Percentiles rank a stretch among this genome's conserved stretches.
Conservation (phyloP, 2,113 vertebrate genomes). For the Tetraodon nigroviridis region DNA sequence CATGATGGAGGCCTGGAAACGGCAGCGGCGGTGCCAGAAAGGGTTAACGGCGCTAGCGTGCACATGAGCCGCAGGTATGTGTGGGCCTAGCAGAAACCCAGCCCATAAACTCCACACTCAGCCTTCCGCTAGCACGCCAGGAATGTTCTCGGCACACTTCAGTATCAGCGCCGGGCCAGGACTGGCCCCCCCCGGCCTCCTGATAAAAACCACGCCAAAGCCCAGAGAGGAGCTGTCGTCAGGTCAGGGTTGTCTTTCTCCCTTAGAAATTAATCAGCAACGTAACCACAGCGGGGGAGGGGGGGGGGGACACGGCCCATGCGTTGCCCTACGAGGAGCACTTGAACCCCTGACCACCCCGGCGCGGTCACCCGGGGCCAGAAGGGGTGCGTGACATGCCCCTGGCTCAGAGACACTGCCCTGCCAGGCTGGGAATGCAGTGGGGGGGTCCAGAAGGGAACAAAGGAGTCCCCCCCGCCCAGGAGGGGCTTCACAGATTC, state of each 20-base stretch:
- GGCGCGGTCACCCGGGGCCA: slow-evolving; percentile 43
- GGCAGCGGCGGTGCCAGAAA: slow-evolving; percentile 17
- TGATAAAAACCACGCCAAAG: slow-evolving; percentile 14
- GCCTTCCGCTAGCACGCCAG: slow-evolving; percentile 43
- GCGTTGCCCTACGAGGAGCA: slow-evolving; percentile 54
- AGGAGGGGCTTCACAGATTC: slow-evolving; percentile 56
- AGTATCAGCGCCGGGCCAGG: slow-evolving; percentile 25
- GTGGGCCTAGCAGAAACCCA: slow-evolving; percentile 47
- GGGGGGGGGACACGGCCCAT: slow-evolving; percentile 19
- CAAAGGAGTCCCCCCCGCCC: slow-evolving; percentile 54
- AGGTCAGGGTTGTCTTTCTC: slow-evolving; percentile 42
- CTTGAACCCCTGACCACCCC: slow-evolving; percentile 66
- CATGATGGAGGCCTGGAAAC: background rate
- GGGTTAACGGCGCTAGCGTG: slow-evolving; percentile 34
- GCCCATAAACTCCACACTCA: slow-evolving; percentile 54
- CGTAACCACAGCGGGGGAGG: slow-evolving; percentile 22
- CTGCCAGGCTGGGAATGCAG: slow-evolving; percentile 68
- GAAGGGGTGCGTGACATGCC: slow-evolving; percentile 59
- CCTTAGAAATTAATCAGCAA: slow-evolving; percentile 55
- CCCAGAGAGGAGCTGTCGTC: slow-evolving; percentile 20
- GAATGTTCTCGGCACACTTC: slow-evolving; percentile 46
- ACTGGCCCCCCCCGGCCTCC: slow-evolving; percentile 26
- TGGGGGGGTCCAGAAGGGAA: slow-evolving; percentile 48
- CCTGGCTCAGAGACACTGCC: slow-evolving; percentile 63
- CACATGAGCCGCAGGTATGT: slow-evolving; percentile 52